Percentiles rank a stretch among this genome's conserved stretches.
phyloP scores from a whole-genome alignment of 2,113 vertebrate genomes.

The Lepidothrix coronata region DNA sequence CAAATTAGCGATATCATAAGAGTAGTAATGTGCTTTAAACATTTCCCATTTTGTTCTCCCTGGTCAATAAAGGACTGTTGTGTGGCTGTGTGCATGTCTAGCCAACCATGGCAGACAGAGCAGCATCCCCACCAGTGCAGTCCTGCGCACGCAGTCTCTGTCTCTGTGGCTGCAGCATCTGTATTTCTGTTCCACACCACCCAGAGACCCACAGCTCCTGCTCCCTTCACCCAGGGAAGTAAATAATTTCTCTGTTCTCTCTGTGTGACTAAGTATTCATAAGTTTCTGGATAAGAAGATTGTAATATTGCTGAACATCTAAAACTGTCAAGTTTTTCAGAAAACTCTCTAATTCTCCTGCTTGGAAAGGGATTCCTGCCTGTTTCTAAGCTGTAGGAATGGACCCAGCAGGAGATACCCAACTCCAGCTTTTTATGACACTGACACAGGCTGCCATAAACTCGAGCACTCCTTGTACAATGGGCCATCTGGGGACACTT shows the following conservation, averaged over 20 bases:
- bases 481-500: background rate
- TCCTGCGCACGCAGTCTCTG: background rate
- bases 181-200: background rate
- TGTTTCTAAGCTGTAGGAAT: background rate
- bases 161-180: constrained; percentile 1
- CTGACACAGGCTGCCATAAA: background rate
- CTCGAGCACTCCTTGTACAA: background rate
- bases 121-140: background rate
- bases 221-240: background rate
- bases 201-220: background rate
- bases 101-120: background rate
- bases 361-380: background rate
- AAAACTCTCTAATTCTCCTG: background rate
- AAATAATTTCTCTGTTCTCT: background rate
- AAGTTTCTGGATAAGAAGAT: background rate
- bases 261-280: background rate
- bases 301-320: background rate
- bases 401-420: background rate
- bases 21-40: background rate
- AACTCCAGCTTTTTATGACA: background rate
- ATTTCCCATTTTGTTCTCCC: background rate
- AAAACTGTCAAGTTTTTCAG: background rate
- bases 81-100: background rate
- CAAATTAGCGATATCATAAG: background rate
- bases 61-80: background rate